Conservation (phyloP, 2,888 invertebrate genomes). For the Drosophila borealis region DNA sequence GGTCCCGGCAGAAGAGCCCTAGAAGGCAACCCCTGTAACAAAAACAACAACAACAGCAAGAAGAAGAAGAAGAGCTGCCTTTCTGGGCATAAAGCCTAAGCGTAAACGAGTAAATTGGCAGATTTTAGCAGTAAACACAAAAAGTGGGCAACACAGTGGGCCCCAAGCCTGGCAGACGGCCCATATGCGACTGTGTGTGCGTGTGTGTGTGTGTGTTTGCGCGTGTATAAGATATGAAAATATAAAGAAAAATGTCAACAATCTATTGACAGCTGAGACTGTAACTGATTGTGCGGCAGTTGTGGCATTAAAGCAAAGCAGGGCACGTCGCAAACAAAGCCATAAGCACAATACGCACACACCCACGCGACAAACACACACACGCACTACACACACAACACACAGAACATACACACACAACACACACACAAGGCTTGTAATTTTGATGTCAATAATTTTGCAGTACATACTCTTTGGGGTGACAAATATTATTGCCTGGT, state of each 20-base stretch:
- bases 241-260: conserved; percentile 80
- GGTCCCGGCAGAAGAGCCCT: conserved; percentile 22
- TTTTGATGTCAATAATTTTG: conserved; percentile 77
- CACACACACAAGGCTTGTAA: conserved; percentile 51
- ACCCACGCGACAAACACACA: conserved; percentile 13
- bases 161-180: conserved; percentile 33
- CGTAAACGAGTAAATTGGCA: conserved; percentile 81
- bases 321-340: conserved; percentile 79
- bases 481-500: conserved; percentile 63
- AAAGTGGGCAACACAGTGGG: conserved; percentile 76
- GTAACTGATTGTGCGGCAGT: conserved; percentile 78
- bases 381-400: conserved; percentile 9
- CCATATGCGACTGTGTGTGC: conserved; percentile 9
- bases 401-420: conserved; percentile 5
- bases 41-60: conserved; percentile 2
- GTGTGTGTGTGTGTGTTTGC: conserved; percentile 34
- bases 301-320: conserved; percentile 65
- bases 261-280: conserved; percentile 82
- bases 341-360: conserved; percentile 56
- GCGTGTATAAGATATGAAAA: conserved; percentile 62
- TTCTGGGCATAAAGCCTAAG: conserved; percentile 70
- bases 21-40: conserved; percentile 17
- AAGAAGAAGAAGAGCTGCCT: conserved; percentile 13
- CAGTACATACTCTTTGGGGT: conserved; percentile 61
- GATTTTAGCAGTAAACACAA: conserved; percentile 82